Evolutionary conservation across 2,113 vertebrate species (phyloP), one percentile per base, ranked within the genome.

Genomic region (Oryzias curvinotus): DNA sequence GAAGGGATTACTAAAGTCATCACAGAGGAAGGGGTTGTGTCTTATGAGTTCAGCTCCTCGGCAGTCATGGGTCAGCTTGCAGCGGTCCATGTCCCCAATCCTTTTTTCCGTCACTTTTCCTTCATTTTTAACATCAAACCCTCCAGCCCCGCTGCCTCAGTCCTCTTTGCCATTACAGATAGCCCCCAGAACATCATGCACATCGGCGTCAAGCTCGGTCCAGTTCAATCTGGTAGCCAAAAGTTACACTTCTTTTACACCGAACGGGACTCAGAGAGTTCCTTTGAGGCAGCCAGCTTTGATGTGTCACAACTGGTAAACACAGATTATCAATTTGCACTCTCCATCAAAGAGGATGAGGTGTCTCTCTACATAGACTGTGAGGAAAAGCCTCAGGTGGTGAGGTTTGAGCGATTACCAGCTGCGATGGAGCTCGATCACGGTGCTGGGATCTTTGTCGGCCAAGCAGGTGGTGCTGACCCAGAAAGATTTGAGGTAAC

Each of bases 91-190:
- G 58, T 98, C 8, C 92, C 95, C 0, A 92, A 77, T 77, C 89
- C 92, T 4, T 95, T 97, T 85, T 95, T 93, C 87, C 90, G 88
- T 4, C 92, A 95, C 86, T 99, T 99, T 77, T 95, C 96, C 0
- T 85, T 99, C 53, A 69, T 96, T 5, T 95, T 96, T 85, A 84
- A 92, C 49, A 36, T 98, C 57, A 92, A 90, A 64, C 93, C 97
- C 0, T 85, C 90, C 57, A 87, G 91, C 0, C 42, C 83, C 0
- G 53, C 73, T 0, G 89, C 94, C 0, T 93, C 94, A 0, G 81
- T 98, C 75, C 92, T 99, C 61, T 93, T 99, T 8, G 91, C 95
- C 0, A 7, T 99, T 88, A 96, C 94, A 0, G 95, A 98, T 8
- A 82, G 90, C 0, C 49, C 68, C 0, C 95, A 96, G 90, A 90